phyloP scores from a whole-genome alignment of 2,888 invertebrate genomes.

The Xanthorhoe designata region DNA sequence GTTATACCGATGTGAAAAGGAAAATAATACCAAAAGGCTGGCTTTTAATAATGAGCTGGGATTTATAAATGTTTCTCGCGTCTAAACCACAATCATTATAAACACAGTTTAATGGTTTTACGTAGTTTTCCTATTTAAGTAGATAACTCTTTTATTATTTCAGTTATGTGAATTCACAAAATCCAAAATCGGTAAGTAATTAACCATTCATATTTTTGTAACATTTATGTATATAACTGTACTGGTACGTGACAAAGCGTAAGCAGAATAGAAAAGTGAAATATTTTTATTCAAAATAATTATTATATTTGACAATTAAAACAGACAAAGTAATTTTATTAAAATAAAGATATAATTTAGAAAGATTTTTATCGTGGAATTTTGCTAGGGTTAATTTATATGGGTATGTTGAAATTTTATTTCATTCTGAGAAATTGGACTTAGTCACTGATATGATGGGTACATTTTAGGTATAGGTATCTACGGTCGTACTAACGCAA shows the following conservation, averaged over 20 bases:
- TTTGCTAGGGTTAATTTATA: conserved; percentile 40
- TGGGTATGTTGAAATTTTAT: not conserved
- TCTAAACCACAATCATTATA: too few relatives aligned
- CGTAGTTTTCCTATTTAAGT: too few relatives aligned
- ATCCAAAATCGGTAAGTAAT: too few relatives aligned
- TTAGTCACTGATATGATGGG: not conserved
- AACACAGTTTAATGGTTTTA: too few relatives aligned
- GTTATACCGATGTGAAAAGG: too few relatives aligned
- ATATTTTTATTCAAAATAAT: conserved; percentile 74
- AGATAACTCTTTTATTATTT: too few relatives aligned
- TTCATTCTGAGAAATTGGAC: not conserved
- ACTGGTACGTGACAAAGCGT: conserved; percentile 75
- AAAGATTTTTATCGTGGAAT: conserved; percentile 64
- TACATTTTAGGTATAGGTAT: too few relatives aligned
- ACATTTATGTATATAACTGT: conserved; percentile 58
- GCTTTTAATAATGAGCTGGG: too few relatives aligned
- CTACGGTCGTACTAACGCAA: too few relatives aligned
- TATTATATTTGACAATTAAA: conserved; percentile 79
- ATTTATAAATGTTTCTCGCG: too few relatives aligned
- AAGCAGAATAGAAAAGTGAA: conserved; percentile 65
- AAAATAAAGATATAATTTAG: conserved; percentile 80
- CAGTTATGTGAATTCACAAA: too few relatives aligned
- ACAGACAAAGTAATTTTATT: conserved; percentile 77
- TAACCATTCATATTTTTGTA: not conserved
- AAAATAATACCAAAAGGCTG: too few relatives aligned